Conservation (phyloP, 2,113 vertebrate genomes). For the Cromileptes altivelis region DNA sequence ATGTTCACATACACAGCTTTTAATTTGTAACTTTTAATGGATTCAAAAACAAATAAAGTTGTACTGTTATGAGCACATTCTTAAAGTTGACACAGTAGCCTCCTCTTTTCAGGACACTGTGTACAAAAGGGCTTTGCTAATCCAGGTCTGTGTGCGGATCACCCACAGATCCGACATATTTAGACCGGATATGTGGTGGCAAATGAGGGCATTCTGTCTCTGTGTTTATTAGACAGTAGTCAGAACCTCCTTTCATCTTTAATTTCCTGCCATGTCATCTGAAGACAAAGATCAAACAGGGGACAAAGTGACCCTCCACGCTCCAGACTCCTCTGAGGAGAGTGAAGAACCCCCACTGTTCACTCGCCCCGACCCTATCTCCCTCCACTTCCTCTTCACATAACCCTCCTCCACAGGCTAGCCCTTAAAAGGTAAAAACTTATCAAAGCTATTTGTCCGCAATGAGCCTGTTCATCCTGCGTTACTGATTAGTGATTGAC, state of each 20-base stretch:
- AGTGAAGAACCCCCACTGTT: constrained; percentile 61
- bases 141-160: constrained; percentile 34
- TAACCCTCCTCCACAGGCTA: constrained; percentile 73
- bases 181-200: constrained; percentile 57
- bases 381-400: constrained; percentile 75
- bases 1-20: constrained; percentile 14
- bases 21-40: constrained; percentile 40
- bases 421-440: constrained; percentile 76
- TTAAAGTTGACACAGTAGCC: constrained; percentile 17
- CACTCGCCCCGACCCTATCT: constrained; percentile 65
- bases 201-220: constrained; percentile 75
- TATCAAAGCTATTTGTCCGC: constrained; percentile 77
- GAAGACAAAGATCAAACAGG: constrained; percentile 84
- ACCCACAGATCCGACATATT: constrained; percentile 40
- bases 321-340: constrained; percentile 73
- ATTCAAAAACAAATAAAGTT: constrained; percentile 44
- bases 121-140: constrained; percentile 25
- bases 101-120: constrained; percentile 12
- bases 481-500: constrained; percentile 81
- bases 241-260: constrained; percentile 83
- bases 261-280: constrained; percentile 85
- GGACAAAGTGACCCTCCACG: constrained; percentile 83
- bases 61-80: background rate
- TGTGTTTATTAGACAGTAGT: constrained; percentile 85
- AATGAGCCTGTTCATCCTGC: constrained; percentile 71